A percentile compares a stretch with the other conserved stretches of the same genome.
Conservation (phyloP, 2,888 invertebrate species). For the Eremobia ochroleuca region DNA sequence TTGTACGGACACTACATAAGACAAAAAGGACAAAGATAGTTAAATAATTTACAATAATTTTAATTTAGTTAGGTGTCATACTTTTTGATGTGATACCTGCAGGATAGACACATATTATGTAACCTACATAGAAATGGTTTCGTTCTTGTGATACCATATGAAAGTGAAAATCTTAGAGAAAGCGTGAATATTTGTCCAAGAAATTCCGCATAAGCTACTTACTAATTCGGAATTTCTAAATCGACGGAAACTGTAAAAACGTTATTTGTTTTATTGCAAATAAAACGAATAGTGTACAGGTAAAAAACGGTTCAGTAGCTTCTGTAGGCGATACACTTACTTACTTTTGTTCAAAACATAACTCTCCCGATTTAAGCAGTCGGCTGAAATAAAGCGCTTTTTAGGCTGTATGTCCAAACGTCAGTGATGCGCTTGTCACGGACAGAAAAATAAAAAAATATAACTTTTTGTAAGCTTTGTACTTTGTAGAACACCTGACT, state of each 20-base stretch:
- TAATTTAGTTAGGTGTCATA: background rate
- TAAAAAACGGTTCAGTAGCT: background rate
- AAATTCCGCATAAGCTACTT: no score
- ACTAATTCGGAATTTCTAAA: background rate
- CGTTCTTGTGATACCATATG: background rate
- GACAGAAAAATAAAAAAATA: slow-evolving; percentile 48
- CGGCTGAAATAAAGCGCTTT: slow-evolving; percentile 55
- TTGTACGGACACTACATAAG: background rate
- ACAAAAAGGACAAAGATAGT: no score
- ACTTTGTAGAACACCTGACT: slow-evolving; percentile 61
- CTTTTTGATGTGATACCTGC: background rate
- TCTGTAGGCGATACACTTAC: background rate
- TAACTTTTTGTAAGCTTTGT: slow-evolving; percentile 40
- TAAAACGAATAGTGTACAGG: background rate
- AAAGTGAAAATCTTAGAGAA: background rate
- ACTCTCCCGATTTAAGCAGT: background rate
- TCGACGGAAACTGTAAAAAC: background rate
- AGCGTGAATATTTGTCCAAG: no score
- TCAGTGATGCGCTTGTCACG: slow-evolving; percentile 64
- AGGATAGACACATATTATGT: no score
- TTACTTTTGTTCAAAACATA: background rate
- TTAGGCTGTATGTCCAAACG: slow-evolving; percentile 6
- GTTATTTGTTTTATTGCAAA: background rate
- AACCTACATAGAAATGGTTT: background rate
- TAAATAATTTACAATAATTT: background rate